Conservation (phyloP, 1,140 invertebrate species). For the Achroia grisella region DNA sequence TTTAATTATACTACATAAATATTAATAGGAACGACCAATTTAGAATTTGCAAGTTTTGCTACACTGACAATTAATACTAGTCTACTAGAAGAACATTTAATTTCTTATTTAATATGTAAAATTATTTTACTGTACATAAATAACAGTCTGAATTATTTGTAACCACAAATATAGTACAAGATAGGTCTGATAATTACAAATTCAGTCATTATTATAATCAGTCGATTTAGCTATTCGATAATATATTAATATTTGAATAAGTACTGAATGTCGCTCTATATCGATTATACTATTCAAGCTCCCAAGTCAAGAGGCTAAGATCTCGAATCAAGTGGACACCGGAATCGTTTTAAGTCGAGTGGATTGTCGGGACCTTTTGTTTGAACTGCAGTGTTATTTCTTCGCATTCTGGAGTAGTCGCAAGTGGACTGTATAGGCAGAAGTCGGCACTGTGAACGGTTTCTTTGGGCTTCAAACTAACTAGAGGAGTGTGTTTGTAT, state of each 20-base stretch:
- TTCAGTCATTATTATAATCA: background rate
- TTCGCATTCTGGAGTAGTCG: constrained; percentile 34
- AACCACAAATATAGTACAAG: background rate
- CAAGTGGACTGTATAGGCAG: constrained; percentile 10
- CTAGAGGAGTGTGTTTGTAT: no score
- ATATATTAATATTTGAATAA: background rate
- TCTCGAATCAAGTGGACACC: constrained; percentile 36
- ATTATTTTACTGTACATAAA: background rate
- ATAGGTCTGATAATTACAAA: background rate
- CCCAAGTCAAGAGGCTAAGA: constrained; percentile 33
- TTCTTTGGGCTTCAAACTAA: no score
- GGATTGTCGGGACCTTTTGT: constrained; percentile 38
- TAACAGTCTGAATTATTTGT: background rate
- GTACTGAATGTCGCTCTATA: background rate
- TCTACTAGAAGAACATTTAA: constrained; percentile 22
- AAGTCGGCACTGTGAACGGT: constrained; percentile 7
- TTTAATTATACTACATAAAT: no score
- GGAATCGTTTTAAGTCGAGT: constrained; percentile 58
- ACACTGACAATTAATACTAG: no score
- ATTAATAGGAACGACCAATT: no score
- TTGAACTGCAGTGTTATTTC: constrained; percentile 42
- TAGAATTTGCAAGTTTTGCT: no score
- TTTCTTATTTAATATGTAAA: background rate
- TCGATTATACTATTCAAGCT: constrained; percentile 23
- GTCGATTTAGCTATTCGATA: background rate